Base-by-base conservation (phyloP, 1,140 invertebrate species). In the Diorhabda elongata region DNA sequence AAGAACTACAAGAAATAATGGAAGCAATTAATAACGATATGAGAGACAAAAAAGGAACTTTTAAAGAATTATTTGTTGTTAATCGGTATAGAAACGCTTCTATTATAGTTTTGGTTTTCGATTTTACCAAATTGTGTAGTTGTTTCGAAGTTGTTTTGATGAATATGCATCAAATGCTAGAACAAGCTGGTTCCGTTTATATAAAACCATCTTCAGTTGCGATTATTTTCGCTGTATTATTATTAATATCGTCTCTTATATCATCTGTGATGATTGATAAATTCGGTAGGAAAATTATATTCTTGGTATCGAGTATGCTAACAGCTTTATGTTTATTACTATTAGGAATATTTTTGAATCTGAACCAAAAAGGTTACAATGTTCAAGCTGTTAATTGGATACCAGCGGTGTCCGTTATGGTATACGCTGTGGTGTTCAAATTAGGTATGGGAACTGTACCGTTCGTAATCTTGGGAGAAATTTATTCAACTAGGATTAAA, bases 391-490 rank as follows among this genome's bases (percentile, higher is more conserved):
- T 73, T 3, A 64, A 61, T 44, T 78, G 76, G 76, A 70, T 78
- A 26, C 75, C 76, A 41, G 66, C 75, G 56, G 73, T 63, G 43
- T 73, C 74, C 3, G 68, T 76, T n/a, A 69, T 78, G 66, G 26
- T 75, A 9, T 78, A 76, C 59, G 75, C 75, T 42, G 69, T 44
- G 45, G 66, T 63, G 11, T 78, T 75, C 58, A 78, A 77, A 69
- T 70, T 69, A 44, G 76, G 76, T 9, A 57, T 78, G 6, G 76
- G 76, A 42, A 61, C 91, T 3, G 87, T 92, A 61, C 90, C 91
- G 0, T 90, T 90, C 83, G 83, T 92, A 3, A 83, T 92, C 71
- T 87, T 90, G 74, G 85, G 82, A 9, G 87, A 91, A 81, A 69
- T 73, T 8, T 73, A 71, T 63, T 86, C 89, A 41, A 83, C 84